Conservation (phyloP, 2,888 invertebrate genomes). For the Troides aeacus region DNA sequence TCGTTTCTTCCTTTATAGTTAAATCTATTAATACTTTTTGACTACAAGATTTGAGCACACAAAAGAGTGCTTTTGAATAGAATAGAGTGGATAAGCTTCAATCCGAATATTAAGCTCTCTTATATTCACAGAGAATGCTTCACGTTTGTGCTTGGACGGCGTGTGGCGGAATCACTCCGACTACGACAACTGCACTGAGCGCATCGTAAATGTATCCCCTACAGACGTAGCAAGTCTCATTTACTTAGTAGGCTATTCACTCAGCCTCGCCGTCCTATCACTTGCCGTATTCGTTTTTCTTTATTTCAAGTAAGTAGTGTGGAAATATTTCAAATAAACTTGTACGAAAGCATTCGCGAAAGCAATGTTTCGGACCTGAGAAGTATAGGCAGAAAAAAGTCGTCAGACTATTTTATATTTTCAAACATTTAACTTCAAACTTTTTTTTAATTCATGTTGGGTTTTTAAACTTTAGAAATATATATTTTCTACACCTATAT, state of each 20-base stretch:
- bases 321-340: too few relatives aligned
- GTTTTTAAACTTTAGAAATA: too few relatives aligned
- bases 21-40: background rate
- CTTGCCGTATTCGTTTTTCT: constrained; percentile 92
- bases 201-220: constrained; percentile 73
- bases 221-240: constrained; percentile 87
- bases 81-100: background rate
- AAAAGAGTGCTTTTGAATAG: too few relatives aligned
- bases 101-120: background rate
- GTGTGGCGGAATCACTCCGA: constrained; percentile 90
- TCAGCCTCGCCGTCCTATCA: constrained; percentile 89
- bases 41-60: background rate
- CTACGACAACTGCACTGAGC: constrained; percentile 86
- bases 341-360: too few relatives aligned
- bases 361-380: too few relatives aligned
- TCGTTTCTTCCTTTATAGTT: background rate
- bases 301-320: constrained; percentile 88
- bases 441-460: too few relatives aligned
- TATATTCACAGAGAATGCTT: constrained; percentile 87
- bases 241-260: constrained; percentile 91
- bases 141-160: constrained; percentile 89
- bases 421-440: too few relatives aligned
- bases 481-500: too few relatives aligned
- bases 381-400: too few relatives aligned
- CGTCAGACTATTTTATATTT: too few relatives aligned